Percentiles rank a stretch among this genome's conserved stretches.
phyloP scores from a whole-genome alignment of 2,113 vertebrate genomes.

The Serinus canaria region DNA sequence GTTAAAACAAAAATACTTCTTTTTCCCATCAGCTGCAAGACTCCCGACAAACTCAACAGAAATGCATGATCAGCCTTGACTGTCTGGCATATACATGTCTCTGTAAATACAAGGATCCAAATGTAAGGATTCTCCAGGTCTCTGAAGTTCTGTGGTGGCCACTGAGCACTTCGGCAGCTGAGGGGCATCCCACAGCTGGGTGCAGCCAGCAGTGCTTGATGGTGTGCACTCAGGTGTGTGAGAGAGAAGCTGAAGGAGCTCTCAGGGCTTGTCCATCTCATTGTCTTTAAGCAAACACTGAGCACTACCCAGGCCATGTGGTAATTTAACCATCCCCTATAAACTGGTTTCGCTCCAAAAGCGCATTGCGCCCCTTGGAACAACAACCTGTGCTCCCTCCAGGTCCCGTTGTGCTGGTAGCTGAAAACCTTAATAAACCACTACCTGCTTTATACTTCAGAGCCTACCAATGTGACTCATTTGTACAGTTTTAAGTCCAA shows the following conservation, averaged over 20 bases:
- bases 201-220: not conserved
- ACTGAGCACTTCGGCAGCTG: not conserved
- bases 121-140: not conserved
- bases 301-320: not conserved
- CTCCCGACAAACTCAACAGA: not conserved
- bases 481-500: slow-evolving; percentile 48
- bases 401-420: not conserved
- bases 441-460: slow-evolving; percentile 46
- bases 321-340: not conserved
- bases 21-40: not conserved
- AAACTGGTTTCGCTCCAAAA: slow-evolving; percentile 40
- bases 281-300: not conserved
- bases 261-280: slow-evolving; percentile 15
- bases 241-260: not conserved
- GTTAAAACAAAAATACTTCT: not conserved
- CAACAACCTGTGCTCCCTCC: not conserved
- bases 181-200: not conserved
- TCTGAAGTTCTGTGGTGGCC: not conserved
- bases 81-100: not conserved
- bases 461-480: slow-evolving; percentile 48
- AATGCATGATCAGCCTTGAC: not conserved
- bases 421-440: slow-evolving; percentile 51
- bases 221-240: not conserved
- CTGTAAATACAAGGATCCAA: not conserved
- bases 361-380: not conserved